A percentile compares a stretch with the other conserved stretches of the same genome.
Evolutionary conservation across 2,888 invertebrate species (phyloP).

Genomic region (Blera fallax): DNA sequence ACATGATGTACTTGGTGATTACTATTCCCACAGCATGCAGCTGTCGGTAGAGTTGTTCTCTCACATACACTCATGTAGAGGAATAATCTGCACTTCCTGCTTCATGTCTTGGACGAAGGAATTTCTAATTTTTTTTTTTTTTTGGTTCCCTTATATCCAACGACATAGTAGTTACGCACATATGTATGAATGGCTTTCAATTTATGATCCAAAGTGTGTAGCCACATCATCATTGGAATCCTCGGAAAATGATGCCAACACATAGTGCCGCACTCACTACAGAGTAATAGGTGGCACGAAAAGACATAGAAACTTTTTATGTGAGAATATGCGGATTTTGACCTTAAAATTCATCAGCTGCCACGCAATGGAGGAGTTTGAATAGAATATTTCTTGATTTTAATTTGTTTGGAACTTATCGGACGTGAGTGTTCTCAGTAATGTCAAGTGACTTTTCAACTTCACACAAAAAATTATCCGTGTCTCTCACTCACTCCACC

Average conservation of each 20-base stretch:
- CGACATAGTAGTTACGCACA: conserved; percentile 25
- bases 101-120: conserved; percentile 9
- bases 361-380: not conserved
- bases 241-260: not conserved
- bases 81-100: conserved; percentile 54
- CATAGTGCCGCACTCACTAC: not conserved
- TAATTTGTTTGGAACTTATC: conserved; percentile 60
- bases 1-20: conserved; percentile 68
- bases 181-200: conserved; percentile 2
- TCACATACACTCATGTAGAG: conserved; percentile 6
- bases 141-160: not conserved
- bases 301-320: not conserved
- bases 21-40: conserved; percentile 64
- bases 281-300: not conserved
- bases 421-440: conserved; percentile 55
- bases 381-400: conserved; percentile 44
- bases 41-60: conserved; percentile 25
- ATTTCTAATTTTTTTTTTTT: not conserved
- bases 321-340: conserved; percentile 31
- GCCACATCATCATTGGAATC: conserved; percentile 26
- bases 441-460: conserved; percentile 40
- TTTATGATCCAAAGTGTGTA: conserved; percentile 17
- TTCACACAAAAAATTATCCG: conserved; percentile 20
- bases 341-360: conserved; percentile 8
- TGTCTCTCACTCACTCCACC: not conserved